Conservation (phyloP, 2,888 invertebrate genomes). For the Drosophila kuntzei region DNA sequence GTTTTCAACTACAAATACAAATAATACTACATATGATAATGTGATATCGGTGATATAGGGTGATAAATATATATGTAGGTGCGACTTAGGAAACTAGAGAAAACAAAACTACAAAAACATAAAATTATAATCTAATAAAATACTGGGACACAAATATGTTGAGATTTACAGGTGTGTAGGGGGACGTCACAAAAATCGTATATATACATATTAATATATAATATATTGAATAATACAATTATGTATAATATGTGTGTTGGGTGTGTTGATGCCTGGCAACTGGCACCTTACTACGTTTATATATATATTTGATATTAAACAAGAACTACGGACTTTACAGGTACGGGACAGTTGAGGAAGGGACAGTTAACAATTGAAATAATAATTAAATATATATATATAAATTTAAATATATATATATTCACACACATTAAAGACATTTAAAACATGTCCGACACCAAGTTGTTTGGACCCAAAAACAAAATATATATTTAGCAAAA, state of each 20-base stretch:
- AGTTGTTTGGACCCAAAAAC: slow-evolving; percentile 37
- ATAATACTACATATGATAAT: slow-evolving; percentile 60
- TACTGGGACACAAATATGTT: slow-evolving; percentile 50
- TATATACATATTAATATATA: slow-evolving; percentile 24
- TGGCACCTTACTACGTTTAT: slow-evolving; percentile 47
- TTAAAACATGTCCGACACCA: slow-evolving; percentile 71
- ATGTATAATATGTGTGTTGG: slow-evolving; percentile 2
- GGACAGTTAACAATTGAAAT: slow-evolving; percentile 53
- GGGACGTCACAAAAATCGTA: slow-evolving; percentile 33
- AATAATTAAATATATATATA: slow-evolving; percentile 5
- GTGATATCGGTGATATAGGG: slow-evolving; percentile 8
- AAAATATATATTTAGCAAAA: slow-evolving; percentile 34
- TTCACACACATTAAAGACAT: slow-evolving; percentile 55
- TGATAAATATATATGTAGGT: slow-evolving; percentile 48
- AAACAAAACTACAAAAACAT: slow-evolving; percentile 61
- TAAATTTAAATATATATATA: slow-evolving; percentile 2
- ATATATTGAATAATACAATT: slow-evolving; percentile 33
- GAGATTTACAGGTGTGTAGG: slow-evolving; percentile 18
- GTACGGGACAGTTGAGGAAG: slow-evolving; percentile 39
- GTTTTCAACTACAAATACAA: slow-evolving; percentile 81
- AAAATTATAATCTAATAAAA: slow-evolving; percentile 46
- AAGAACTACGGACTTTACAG: slow-evolving; percentile 59
- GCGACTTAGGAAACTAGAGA: slow-evolving; percentile 57
- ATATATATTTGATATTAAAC: slow-evolving; percentile 28
- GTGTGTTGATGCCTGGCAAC: slow-evolving; percentile 56